Base-by-base conservation (phyloP, 2,113 vertebrate species). In the Chelonoidis abingdonii region DNA sequence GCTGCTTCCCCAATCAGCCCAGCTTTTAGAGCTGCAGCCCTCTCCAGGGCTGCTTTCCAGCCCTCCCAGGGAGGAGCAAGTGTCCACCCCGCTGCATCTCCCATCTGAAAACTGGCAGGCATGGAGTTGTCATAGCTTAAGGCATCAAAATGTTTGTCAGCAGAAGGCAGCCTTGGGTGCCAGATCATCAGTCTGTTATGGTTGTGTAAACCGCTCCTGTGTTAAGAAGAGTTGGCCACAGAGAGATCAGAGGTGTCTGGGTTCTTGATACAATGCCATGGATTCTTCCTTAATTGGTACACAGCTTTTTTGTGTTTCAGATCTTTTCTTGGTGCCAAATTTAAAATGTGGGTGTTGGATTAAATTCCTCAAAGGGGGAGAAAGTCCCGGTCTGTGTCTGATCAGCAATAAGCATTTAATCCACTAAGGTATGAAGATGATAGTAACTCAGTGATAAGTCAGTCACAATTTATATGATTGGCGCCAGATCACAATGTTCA, bases 381-480 rank as follows among this genome's bases (percentile, higher is more conserved):
- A n/a, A 50, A 14, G 53, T 53, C n/a, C 88, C 2, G 5, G 49
- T 57, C 50, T 59, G 57, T 57, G 62, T 57, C 83, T 50, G 84
- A 0, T 14, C 41, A 49, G 4, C 54, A 35, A 29, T 38, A 27
- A 83, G 53, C 29, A 1, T 3, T 91, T 80, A 6, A 1, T n/a
- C 31, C 11, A 38, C 1, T 25, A 24, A 3, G 1, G 12, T 8
- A 0, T 0, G 3, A 76, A 25, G 81, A 1, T 8, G 0, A 12
- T 6, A 84, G 0, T 7, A 53, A 6, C 1, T 10, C 35, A 8
- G 47, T 86, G 57, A 0, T 24, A 0, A 0, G 0, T 53, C 2
- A 27, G 16, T 10, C 54, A 41, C 35, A 2, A 44, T 0, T 25
- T 6, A 3, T 14, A 56, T 21, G 62, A 31, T 41, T 2, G 72